Evolutionary conservation across 2,113 vertebrate genomes (phyloP), one percentile per base, ranked within the genome.

Genomic region (Rhinolophus ferrumequinum): DNA sequence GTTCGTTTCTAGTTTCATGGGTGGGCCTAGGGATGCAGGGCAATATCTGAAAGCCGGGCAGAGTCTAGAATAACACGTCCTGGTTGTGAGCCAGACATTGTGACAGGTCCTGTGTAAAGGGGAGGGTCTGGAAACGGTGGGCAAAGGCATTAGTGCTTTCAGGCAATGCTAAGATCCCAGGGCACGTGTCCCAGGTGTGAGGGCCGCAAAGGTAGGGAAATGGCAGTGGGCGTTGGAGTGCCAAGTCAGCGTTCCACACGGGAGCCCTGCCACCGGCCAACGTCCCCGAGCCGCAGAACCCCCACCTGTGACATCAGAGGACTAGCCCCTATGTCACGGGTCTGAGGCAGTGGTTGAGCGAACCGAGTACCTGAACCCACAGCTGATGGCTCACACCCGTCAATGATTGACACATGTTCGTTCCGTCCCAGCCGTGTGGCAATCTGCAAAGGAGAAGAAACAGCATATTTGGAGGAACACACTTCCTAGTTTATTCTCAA

Each of bases 401-500:
- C 58, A 15, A 11, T 26, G 33, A 72, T 9, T 35, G 15, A 64
- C 22, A 2, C 11, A 1, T 2, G 8, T 28, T 13, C 14, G 0
- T 24, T 22, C 41, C 13, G 8, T 18, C 6, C 54, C 28, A 4
- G 52, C 18, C 2, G 21, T 21, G n/a, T 30, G 19, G 8, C 12
- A 41, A 5, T 11, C 7, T 3, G 28, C 21, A 33, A 2, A 33
- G n/a, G n/a, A n/a, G n/a, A 44, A 64, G 72, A 79, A 33, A 16
- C 30, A 9, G 44, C 7, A 6, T 1, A 3, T 41, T 50, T 47
- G 96, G 26, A 81, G 41, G 18, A 30, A 10, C 2, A 11, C 30
- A 84, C 41, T 54, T 38, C 24, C 18, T 4, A 2, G 22, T 79
- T 79, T 56, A 30, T 15, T 60, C 41, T 62, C 15, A 54, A 73